These are phyloP conservation scores for Enteromius treurensis DNA, from an alignment of 2,797 vertebrate genomes.

Conservation along the genomic window DNA sequence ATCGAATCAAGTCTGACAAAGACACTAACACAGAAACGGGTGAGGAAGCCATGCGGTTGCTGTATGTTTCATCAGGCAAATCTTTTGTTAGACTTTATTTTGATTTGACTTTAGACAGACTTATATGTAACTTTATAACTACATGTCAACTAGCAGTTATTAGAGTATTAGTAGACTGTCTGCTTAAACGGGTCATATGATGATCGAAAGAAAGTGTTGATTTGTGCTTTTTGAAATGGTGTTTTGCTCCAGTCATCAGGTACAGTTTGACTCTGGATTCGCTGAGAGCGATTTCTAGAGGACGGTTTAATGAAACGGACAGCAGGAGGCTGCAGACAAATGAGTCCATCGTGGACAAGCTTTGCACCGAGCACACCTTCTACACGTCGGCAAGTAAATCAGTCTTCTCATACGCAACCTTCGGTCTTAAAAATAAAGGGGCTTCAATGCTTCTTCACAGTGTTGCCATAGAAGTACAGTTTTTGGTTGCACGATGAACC, in stretches of 20 bases:
- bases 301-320: constrained; percentile 77
- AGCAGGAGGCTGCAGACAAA: constrained; percentile 80
- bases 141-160: too few species aligned
- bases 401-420: constrained; percentile 60
- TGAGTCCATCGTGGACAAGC: constrained; percentile 68
- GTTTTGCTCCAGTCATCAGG: constrained; percentile 70
- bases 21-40: background rate
- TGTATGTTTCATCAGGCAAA: background rate
- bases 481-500: too few species aligned
- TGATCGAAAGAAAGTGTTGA: too few species aligned
- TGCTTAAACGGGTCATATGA: too few species aligned
- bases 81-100: too few species aligned
- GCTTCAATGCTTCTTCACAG: background rate
- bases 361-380: constrained; percentile 82
- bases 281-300: constrained; percentile 85
- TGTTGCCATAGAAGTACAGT: too few species aligned
- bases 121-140: too few species aligned
- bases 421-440: background rate
- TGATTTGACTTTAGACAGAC: too few species aligned
- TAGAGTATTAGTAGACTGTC: too few species aligned
- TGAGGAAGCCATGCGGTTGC: constrained; percentile 24
- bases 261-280: constrained; percentile 87
- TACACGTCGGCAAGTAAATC: constrained; percentile 96
- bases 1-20: constrained; percentile 84
- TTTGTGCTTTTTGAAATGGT: background rate